Base-by-base conservation (phyloP, 2,797 vertebrate genomes). In the Spondyliosoma cantharus region DNA sequence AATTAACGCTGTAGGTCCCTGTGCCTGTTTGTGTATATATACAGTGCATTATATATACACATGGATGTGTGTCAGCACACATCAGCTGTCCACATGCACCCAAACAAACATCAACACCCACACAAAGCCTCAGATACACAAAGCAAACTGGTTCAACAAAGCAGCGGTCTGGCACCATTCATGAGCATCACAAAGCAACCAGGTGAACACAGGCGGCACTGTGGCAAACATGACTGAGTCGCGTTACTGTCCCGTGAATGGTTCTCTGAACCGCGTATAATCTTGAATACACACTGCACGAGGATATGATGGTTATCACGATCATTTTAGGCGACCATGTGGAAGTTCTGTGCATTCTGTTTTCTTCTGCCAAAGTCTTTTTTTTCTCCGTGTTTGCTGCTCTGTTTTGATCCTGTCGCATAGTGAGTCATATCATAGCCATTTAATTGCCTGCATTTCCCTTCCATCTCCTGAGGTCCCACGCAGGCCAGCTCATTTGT, bases 101-200 rank as follows among this genome's bases (percentile, higher is more conserved):
- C 61, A 81, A 63, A 80, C 62, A 82, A 71, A 78, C 70, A 82
- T 68, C 56, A 71, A 53, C 81, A 60, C 71, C 60, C 53, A 75
- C 87, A 87, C 82, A 87, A 85, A 79, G 70, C 74, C 27, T 72
- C 27, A 54, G 58, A 84, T 45, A 81, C 66, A 76, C 77, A 89
- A 81, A 85, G 79, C 80, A 85, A 89, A 90, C 81, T 50, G 49
- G 53, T 4, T 7, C 71, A 60, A 89, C 84, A 91, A 91, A 87
- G 82, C 65, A 62, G 71, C 48, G 24, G 60, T 13, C 50, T 3
- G 54, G 37, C 48, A 65, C 73, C 77, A 82, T 89, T 91, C 84
- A 89, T 70, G 46, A 83, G 68, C 72, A n/a, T 77, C 61, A 86
- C 77, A 82, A 87, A 90, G 81, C 83, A 32, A 3, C 66, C 86